These are phyloP conservation scores for Montipora capitata DNA, from an alignment of 92 coral and sea anemone species.

Conservation along the genomic window DNA sequence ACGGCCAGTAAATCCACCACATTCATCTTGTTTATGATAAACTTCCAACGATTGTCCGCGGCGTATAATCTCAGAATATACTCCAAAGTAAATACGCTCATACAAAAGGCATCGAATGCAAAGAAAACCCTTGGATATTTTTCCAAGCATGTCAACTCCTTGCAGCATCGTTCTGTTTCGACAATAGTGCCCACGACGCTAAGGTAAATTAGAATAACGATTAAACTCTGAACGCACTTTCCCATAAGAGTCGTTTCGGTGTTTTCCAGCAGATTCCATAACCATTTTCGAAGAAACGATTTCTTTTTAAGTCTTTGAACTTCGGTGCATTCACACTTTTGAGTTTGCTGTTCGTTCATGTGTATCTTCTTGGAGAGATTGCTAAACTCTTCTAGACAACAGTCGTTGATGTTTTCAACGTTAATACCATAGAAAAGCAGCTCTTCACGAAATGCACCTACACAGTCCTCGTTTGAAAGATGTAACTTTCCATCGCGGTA, in stretches of 20 bases:
- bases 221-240: constrained; percentile 74
- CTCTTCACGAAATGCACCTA: constrained; percentile 88
- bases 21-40: constrained; percentile 80
- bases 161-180: constrained; percentile 82
- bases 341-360: background rate
- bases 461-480: constrained; percentile 89
- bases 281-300: constrained; percentile 56
- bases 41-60: constrained; percentile 72
- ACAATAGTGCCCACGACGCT: constrained; percentile 81
- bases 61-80: constrained; percentile 89
- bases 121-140: constrained; percentile 73
- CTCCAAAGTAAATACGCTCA: constrained; percentile 87
- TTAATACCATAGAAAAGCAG: constrained; percentile 90
- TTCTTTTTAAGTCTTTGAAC: background rate
- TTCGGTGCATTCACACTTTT: background rate
- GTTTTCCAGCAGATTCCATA: constrained; percentile 84
- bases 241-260: constrained; percentile 74
- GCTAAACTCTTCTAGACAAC: constrained; percentile 86
- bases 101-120: constrained; percentile 81
- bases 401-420: constrained; percentile 80
- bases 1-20: constrained; percentile 89
- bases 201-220: constrained; percentile 84
- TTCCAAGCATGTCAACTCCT: constrained; percentile 79
- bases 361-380: constrained; percentile 30
- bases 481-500: constrained; percentile 95